Evolutionary conservation across 2,888 invertebrate species (phyloP).

Genomic region (Brachypalpus laphriformis): DNA sequence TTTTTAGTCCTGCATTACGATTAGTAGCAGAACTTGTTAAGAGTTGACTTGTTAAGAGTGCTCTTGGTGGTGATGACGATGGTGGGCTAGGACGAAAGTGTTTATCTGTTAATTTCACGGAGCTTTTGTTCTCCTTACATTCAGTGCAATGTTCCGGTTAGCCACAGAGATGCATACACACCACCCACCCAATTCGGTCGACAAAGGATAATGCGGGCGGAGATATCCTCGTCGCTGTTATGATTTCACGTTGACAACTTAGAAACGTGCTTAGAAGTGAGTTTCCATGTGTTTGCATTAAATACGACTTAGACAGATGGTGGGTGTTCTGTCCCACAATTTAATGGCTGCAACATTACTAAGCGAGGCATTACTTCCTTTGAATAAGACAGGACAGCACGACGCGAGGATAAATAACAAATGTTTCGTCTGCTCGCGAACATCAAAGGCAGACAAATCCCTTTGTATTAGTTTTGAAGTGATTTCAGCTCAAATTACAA

Average conservation of each 20-base stretch:
- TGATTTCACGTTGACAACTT: slow-evolving; percentile 47
- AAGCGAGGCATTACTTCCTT: slow-evolving; percentile 55
- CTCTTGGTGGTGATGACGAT: slow-evolving; percentile 7
- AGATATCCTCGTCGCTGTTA: slow-evolving; percentile 14
- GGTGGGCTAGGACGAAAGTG: slow-evolving; percentile 29
- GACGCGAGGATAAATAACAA: slow-evolving; percentile 33
- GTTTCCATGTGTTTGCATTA: slow-evolving; percentile 43
- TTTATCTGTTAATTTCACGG: slow-evolving; percentile 70
- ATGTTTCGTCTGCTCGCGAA: slow-evolving; percentile 44
- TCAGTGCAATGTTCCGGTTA: slow-evolving; percentile 66
- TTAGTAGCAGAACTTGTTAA: slow-evolving; percentile 58
- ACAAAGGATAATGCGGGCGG: slow-evolving; percentile 59
- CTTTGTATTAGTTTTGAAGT: slow-evolving; percentile 73
- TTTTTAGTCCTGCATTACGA: slow-evolving; percentile 56
- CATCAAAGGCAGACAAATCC: slow-evolving; percentile 54
- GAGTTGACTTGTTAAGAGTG: slow-evolving; percentile 25
- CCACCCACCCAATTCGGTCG: background rate
- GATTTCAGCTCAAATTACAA: slow-evolving; percentile 71
- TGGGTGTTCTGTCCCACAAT: slow-evolving; percentile 23
- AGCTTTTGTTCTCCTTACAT: slow-evolving; percentile 61
- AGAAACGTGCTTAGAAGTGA: slow-evolving; percentile 32
- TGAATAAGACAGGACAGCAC: slow-evolving; percentile 3
- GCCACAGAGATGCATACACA: slow-evolving; percentile 58
- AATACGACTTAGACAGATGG: slow-evolving; percentile 26
- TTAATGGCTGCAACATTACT: slow-evolving; percentile 22